Evolutionary conservation across 1,140 invertebrate genomes (phyloP).

Genomic region (Aphidius gifuensis): DNA sequence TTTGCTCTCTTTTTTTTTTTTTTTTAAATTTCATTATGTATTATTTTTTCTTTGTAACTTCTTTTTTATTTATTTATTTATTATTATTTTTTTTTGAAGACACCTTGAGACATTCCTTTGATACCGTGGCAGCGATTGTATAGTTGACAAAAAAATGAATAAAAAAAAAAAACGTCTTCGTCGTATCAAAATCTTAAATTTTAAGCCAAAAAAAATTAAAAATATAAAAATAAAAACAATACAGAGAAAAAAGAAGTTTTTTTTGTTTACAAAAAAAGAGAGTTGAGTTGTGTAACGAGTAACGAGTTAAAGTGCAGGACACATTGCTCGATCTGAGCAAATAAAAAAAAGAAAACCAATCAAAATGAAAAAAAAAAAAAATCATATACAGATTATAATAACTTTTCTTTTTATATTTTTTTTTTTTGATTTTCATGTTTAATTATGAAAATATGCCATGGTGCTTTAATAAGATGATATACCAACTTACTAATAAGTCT

Average conservation of each 20-base stretch:
- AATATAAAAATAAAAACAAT: not conserved
- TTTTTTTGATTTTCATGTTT: constrained; percentile 21
- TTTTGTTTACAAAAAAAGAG: too few relatives aligned
- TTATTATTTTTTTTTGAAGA: too few relatives aligned
- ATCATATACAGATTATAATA: not conserved
- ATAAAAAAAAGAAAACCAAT: not conserved
- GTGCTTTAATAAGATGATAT: constrained; percentile 17
- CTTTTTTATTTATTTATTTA: constrained; percentile 4
- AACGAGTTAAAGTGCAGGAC: constrained; percentile 17
- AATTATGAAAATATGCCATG: constrained; percentile 8
- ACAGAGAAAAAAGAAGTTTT: too few relatives aligned
- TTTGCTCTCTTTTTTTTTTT: constrained; percentile 3
- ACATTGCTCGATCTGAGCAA: constrained; percentile 4
- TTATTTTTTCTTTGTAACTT: constrained; percentile 12
- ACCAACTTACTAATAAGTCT: constrained; percentile 10
- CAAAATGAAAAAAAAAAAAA: not conserved
- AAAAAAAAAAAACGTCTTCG: constrained; percentile 34
- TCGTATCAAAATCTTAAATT: too few relatives aligned
- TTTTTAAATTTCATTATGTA: constrained; percentile 1
- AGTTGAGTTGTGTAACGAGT: too few relatives aligned
- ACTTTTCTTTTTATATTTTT: constrained; percentile 30
- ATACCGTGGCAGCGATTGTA: constrained; percentile 34
- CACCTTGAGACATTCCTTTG: constrained; percentile 43
- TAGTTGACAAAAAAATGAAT: not conserved
- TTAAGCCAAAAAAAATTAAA: constrained; percentile 10